These are phyloP conservation scores for Phaedon cochleariae DNA, from an alignment of 2,888 invertebrate species.

Conservation along the genomic window DNA sequence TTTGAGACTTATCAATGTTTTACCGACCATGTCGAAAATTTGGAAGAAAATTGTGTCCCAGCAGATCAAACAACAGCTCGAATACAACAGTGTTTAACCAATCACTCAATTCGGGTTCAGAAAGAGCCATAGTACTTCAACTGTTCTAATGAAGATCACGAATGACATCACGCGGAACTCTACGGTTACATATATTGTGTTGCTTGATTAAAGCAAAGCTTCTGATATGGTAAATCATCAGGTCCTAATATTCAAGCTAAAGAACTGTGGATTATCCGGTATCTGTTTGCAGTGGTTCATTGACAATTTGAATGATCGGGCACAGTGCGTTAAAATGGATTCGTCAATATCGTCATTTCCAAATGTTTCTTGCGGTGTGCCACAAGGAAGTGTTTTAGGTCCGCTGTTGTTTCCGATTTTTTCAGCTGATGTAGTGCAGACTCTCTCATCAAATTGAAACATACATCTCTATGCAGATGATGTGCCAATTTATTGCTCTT, in stretches of 20 bases:
- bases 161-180: slow-evolving; percentile 1
- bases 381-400: slow-evolving; percentile 10
- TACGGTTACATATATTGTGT: background rate
- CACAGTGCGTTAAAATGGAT: background rate
- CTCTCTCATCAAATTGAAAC: background rate
- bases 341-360: background rate
- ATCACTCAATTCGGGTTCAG: slow-evolving; percentile 13
- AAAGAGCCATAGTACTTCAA: background rate
- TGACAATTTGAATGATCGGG: background rate
- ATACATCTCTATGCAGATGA: background rate
- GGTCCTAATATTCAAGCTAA: background rate
- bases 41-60: background rate
- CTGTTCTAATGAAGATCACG: slow-evolving; percentile 13
- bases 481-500: background rate
- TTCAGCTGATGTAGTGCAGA: background rate
- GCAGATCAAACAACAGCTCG: background rate
- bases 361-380: background rate
- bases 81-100: background rate
- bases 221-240: slow-evolving; percentile 16
- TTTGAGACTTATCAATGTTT: slow-evolving; percentile 2
- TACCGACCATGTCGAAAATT: background rate
- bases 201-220: slow-evolving; percentile 17
- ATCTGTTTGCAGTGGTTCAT: background rate
- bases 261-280: background rate
- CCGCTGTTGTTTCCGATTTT: background rate